These are phyloP conservation scores for Acanthopleura granulata DNA, from an alignment of 2,888 invertebrate genomes.

Conservation along the genomic window DNA sequence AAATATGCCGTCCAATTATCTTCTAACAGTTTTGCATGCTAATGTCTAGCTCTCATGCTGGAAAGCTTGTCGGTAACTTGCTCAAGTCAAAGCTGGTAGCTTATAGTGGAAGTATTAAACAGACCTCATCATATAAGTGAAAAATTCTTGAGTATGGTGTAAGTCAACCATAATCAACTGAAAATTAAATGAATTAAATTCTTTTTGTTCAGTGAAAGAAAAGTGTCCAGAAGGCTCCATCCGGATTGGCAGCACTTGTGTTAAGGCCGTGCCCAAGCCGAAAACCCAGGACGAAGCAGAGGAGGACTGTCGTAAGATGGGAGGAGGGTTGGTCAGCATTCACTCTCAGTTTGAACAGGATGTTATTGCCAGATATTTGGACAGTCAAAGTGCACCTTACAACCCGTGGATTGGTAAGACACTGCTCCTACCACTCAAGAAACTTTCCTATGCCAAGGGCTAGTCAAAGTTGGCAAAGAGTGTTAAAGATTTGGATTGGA, in stretches of 20 bases:
- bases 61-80: too few relatives aligned
- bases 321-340: constrained; percentile 2
- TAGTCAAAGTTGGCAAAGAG: too few relatives aligned
- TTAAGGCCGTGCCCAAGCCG: neutral
- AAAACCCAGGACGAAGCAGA: neutral
- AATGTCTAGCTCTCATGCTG: too few relatives aligned
- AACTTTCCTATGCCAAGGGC: too few relatives aligned
- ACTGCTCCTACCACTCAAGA: neutral
- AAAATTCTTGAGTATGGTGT: too few relatives aligned
- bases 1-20: too few relatives aligned
- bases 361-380: neutral
- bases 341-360: constrained; percentile 15
- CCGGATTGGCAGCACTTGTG: neutral
- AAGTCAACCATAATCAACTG: too few relatives aligned
- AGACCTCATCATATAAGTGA: too few relatives aligned
- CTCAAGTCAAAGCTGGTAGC: too few relatives aligned
- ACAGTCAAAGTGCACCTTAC: neutral
- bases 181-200: neutral
- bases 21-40: too few relatives aligned
- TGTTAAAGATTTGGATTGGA: too few relatives aligned
- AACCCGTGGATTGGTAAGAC: constrained; percentile 15
- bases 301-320: constrained; percentile 12
- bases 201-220: neutral
- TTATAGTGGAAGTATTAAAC: too few relatives aligned
- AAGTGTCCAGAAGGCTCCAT: constrained; percentile 15